Percentiles rank a stretch among this genome's conserved stretches.
Conservation (phyloP, 2,888 invertebrate species). For the Zelleria hepariella region DNA sequence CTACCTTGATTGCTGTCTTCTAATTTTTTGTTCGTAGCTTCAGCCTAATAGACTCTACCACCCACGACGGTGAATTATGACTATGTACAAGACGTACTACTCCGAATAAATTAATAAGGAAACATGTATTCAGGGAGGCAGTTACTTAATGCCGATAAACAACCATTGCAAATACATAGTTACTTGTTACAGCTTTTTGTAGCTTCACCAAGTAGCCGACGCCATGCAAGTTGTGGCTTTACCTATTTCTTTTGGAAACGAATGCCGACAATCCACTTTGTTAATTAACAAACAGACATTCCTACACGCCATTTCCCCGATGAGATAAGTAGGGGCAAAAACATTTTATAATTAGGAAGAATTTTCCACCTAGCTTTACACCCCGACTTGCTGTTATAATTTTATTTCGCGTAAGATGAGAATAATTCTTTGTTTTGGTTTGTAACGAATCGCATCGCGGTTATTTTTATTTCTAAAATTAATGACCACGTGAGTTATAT, state of each 20-base stretch:
- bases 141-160: neutral
- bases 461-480: no score
- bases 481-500: no score
- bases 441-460: no score
- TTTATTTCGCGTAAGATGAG: no score
- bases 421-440: no score
- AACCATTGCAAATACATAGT: neutral
- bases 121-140: neutral
- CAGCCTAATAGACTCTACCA: neutral
- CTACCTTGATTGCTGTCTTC: neutral
- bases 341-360: no score
- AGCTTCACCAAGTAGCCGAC: neutral
- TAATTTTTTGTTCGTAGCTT: neutral
- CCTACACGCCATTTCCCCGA: neutral
- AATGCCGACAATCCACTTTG: neutral
- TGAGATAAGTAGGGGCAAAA: no score
- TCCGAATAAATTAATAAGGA: neutral
- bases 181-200: neutral
- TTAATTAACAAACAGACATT: neutral
- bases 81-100: neutral
- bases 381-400: no score
- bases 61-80: slow-evolving; percentile 2
- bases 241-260: neutral
- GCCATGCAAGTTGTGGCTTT: neutral
- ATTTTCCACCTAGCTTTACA: no score